Base-by-base conservation (phyloP, 2,113 vertebrate genomes). In the Cebus imitator region DNA sequence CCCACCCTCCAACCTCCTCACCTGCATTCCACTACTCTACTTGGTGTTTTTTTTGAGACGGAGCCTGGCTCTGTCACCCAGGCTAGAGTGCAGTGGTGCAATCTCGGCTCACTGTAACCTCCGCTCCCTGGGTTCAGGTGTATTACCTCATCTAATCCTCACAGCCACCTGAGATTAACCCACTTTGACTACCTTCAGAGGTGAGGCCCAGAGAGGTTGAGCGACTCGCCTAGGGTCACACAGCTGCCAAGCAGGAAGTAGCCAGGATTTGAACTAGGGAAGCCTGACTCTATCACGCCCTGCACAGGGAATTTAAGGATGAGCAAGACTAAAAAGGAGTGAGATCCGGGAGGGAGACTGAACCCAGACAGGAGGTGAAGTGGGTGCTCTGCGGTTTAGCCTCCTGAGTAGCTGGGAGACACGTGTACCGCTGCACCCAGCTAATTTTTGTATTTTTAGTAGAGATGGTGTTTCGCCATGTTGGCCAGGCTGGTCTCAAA, bases 181-280 rank as follows among this genome's bases (percentile, higher is more conserved):
- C 5, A 72, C n/a, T 78, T 1, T 48, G 61, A 64, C 9, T 61
- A 27, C 58, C 18, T 12, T 23, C 37, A 66, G 68, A 32, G 1
- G 1, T 2, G 52, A 92, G 73, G 85, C 81, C 50, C 91, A 92
- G 92, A 96, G 93, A 94, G n/a, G 76, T 16, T 81, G 64, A 75
- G 57, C 21, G 32, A 43, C 16, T 78, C n/a, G 72, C 21, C 87
- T n/a, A 13, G 55, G 86, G 58, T 91, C 66, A 86, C 89, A 81
- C 58, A 70, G 78, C 86, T 55, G 66, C 48, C 72, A 55, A 50
- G 14, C 8, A 11, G 57, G 75, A 35, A 0, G 20, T 48, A 32
- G 50, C 17, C 84, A 35, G 73, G 57, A 37, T 35, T 35, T 40
- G 55, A 75, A 87, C 61, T 1, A 1, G 52, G 72, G 58, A 64